phyloP scores from a whole-genome alignment of 2,113 vertebrate genomes.

The Sturnira hondurensis region DNA sequence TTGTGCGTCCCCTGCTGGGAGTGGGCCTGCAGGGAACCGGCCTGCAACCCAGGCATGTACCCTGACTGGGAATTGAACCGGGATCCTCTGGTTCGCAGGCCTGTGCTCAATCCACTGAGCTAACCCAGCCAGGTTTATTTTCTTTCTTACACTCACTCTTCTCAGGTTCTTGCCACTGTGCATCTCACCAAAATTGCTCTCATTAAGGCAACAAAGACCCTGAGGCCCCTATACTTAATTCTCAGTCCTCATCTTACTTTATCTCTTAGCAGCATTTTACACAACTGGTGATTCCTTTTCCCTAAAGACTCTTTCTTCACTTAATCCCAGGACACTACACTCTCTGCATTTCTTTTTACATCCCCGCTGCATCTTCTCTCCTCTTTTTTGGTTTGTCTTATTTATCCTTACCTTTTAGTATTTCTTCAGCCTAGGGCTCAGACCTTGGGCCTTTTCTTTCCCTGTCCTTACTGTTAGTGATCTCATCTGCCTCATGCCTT shows the following conservation, averaged over 20 bases:
- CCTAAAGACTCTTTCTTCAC: not conserved
- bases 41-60: too few relatives aligned
- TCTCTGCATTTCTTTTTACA: not conserved
- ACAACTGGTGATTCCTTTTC: conserved; percentile 19
- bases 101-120: too few relatives aligned
- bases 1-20: too few relatives aligned
- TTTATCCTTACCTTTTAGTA: not conserved
- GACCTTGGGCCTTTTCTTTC: not conserved
- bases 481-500: not conserved
- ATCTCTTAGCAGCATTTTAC: conserved; percentile 26
- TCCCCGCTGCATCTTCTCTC: not conserved
- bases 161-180: not conserved
- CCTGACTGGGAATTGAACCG: too few relatives aligned
- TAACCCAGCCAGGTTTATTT: too few relatives aligned
- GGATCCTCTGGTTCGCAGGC: too few relatives aligned
- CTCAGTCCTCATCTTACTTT: not conserved
- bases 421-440: not conserved
- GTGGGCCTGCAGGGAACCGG: too few relatives aligned
- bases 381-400: not conserved
- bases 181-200: conserved; percentile 4
- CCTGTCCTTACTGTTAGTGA: not conserved
- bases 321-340: conserved; percentile 6
- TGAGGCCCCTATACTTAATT: not conserved
- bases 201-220: conserved; percentile 43
- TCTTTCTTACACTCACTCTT: not conserved